Evolutionary conservation across 2,888 invertebrate species (phyloP).

Genomic region (Heliconius charithonia): DNA sequence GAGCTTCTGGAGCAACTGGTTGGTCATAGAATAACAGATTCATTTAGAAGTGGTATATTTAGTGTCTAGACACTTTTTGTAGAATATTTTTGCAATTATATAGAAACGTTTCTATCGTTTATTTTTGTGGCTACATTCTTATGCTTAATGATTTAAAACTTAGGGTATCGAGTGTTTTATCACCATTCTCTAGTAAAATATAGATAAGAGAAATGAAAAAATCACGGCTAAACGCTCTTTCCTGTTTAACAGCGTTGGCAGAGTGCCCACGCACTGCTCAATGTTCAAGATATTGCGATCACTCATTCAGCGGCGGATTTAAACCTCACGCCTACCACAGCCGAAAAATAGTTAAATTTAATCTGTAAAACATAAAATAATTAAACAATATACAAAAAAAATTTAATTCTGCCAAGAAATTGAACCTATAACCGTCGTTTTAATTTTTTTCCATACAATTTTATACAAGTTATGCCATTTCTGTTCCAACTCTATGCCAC

Average conservation of each 20-base stretch:
- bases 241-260: too few species aligned
- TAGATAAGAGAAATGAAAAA: too few species aligned
- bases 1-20: constrained; percentile 48
- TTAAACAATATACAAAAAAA: too few species aligned
- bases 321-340: neutral
- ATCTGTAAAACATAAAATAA: neutral
- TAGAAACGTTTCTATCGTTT: neutral
- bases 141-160: too few species aligned
- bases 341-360: neutral
- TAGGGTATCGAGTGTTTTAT: too few species aligned
- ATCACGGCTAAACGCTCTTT: too few species aligned
- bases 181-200: neutral
- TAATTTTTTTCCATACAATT: neutral
- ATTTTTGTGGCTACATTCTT: too few species aligned
- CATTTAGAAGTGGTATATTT: constrained; percentile 18
- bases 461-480: neutral
- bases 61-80: neutral
- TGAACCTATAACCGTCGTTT: too few species aligned
- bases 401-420: too few species aligned
- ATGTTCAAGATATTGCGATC: neutral
- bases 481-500: constrained; percentile 26
- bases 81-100: neutral
- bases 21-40: constrained; percentile 46
- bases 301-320: neutral
- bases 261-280: neutral